Evolutionary conservation across 2,888 invertebrate species (phyloP), one percentile per base, ranked within the genome.

Genomic region (Siphlonurus alternatus): DNA sequence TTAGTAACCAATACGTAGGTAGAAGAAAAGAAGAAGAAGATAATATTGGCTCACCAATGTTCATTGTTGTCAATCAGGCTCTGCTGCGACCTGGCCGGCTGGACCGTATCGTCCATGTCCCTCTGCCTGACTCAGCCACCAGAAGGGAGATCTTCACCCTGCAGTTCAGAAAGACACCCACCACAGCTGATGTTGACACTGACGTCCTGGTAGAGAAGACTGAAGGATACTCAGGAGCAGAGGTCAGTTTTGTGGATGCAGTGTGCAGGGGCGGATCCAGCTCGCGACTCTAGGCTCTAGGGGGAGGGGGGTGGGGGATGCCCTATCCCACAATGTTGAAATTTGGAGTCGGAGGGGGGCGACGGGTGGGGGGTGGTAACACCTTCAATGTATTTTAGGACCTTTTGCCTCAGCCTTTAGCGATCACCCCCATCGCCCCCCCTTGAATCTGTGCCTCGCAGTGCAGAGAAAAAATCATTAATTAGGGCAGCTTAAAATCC

Each of bases 221-320:
- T 0, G 82, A 85, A 25, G 86, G 87, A 0, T 97, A 91, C 76
- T 95, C 97, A 0, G 98, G 98, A 0, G 98, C 98, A 0, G 98
- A 99, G 79, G 81, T 92, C 53, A 38, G 7, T 38, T 38, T 38
- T 38, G 38, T 38, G 38, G 22, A 59, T 25, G 5, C 22, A 15
- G n/a, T n/a, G n/a, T n/a, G n/a, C n/a, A n/a, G n/a, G n/a, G n/a
- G n/a, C n/a, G n/a, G n/a, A n/a, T n/a, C n/a, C n/a, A n/a, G n/a
- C n/a, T n/a, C n/a, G n/a, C n/a, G n/a, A n/a, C n/a, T n/a, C n/a
- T n/a, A n/a, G n/a, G n/a, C n/a, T n/a, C n/a, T n/a, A n/a, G n/a
- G n/a, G n/a, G n/a, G n/a, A n/a, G n/a, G n/a, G n/a, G n/a, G n/a
- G n/a, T n/a, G n/a, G n/a, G n/a, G n/a, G n/a, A n/a, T n/a, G n/a